Evolutionary conservation across 2,888 invertebrate species (phyloP).

Genomic region (Epistrophe eligans): DNA sequence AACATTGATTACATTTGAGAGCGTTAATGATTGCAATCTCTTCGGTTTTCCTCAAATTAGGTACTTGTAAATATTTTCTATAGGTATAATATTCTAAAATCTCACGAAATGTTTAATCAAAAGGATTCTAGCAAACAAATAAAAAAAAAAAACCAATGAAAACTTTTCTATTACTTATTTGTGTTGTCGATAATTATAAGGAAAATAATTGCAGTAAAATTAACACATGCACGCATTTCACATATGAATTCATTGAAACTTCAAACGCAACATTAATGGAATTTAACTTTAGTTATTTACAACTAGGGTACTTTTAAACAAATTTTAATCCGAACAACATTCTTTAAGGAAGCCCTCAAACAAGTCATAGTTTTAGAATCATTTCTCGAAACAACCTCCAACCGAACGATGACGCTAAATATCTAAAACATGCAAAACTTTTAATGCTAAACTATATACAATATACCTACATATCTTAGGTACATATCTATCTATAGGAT

Average conservation of each 20-base stretch:
- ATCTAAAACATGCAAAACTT: conserved; percentile 47
- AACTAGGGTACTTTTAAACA: conserved; percentile 39
- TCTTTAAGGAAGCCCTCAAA: neutral
- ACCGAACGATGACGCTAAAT: conserved; percentile 23
- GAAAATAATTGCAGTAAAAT: neutral
- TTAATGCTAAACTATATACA: conserved; percentile 68
- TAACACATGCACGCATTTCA: neutral
- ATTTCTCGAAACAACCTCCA: conserved; percentile 38
- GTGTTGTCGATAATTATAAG: neutral
- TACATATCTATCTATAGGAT: neutral
- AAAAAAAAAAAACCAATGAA: neutral
- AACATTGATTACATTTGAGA: no score
- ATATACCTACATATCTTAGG: no score
- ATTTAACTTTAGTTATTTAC: neutral
- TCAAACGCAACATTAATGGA: conserved; percentile 7
- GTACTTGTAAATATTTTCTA: no score
- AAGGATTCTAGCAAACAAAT: neutral
- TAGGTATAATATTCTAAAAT: neutral
- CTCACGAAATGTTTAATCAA: neutral
- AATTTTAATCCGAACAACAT: conserved; percentile 24
- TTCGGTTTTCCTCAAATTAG: no score
- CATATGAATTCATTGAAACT: conserved; percentile 1
- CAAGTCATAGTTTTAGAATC: conserved; percentile 32
- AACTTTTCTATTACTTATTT: neutral
- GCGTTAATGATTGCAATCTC: no score